These are phyloP conservation scores for Dromas ardeola DNA, from an alignment of 2,113 vertebrate species.

Conservation along the genomic window DNA sequence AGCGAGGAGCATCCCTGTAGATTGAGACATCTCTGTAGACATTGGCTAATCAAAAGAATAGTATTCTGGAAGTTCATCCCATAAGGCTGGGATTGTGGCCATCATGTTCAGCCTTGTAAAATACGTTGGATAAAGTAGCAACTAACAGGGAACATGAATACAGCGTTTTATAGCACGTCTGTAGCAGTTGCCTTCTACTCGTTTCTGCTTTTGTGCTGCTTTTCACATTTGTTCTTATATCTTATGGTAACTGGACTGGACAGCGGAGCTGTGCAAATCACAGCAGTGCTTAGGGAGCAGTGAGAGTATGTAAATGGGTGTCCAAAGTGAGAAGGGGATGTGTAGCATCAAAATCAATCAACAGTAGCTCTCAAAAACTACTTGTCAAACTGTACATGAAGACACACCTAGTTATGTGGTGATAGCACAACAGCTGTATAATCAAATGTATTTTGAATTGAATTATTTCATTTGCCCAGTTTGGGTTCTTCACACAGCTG, in stretches of 20 bases:
- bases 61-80: neutral
- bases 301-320: neutral
- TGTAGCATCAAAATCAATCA: neutral
- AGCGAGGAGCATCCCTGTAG: neutral
- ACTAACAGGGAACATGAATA: neutral
- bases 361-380: neutral
- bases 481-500: neutral
- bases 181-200: neutral
- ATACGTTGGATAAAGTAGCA: neutral
- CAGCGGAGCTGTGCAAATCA: neutral
- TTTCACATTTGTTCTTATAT: neutral
- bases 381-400: neutral
- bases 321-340: neutral
- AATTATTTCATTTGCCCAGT: neutral
- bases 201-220: neutral
- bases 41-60: neutral
- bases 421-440: neutral
- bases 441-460: neutral
- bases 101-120: neutral
- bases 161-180: neutral
- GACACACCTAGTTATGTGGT: neutral
- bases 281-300: neutral
- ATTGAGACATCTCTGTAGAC: neutral
- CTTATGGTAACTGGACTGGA: neutral
- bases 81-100: neutral